Conservation (phyloP, 2,113 vertebrate species). For the Phrynosoma platyrhinos region DNA sequence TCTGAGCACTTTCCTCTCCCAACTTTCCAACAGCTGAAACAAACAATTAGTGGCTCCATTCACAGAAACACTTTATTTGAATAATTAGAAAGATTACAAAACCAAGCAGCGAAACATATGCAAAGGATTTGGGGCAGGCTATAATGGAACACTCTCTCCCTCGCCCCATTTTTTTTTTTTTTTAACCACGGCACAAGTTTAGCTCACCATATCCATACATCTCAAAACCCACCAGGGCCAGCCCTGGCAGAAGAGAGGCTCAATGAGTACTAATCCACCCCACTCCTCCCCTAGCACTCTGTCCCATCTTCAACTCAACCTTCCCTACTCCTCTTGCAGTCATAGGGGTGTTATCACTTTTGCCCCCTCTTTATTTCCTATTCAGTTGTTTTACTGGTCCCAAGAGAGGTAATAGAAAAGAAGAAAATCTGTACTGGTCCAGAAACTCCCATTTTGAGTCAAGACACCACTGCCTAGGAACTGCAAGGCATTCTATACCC, state of each 20-base stretch:
- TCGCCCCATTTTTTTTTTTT: too few species aligned
- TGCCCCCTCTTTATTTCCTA: too few species aligned
- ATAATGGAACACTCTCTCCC: neutral
- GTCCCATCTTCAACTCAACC: neutral
- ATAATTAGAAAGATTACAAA: slow-evolving; percentile 32
- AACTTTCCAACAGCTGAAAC: neutral
- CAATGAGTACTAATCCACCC: neutral
- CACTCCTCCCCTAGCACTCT: too few species aligned
- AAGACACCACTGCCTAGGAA: neutral
- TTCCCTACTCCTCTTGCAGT: neutral
- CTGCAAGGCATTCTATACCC: neutral
- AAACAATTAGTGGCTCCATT: neutral
- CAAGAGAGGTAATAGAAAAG: neutral
- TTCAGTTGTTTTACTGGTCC: neutral
- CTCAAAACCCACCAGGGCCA: neutral
- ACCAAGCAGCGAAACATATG: slow-evolving; percentile 6
- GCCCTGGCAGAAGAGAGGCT: neutral
- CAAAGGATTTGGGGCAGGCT: neutral
- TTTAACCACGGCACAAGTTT: neutral
- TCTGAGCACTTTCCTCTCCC: too few species aligned
- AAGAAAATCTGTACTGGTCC: neutral
- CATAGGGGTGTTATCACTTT: too few species aligned
- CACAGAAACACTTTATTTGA: slow-evolving; percentile 22
- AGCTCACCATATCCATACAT: neutral
- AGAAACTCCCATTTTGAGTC: too few species aligned